A percentile compares a stretch with the other conserved stretches of the same genome.
These are phyloP conservation scores for Toxostoma redivivum DNA, from an alignment of 2,113 vertebrate species.

Conservation along the genomic window DNA sequence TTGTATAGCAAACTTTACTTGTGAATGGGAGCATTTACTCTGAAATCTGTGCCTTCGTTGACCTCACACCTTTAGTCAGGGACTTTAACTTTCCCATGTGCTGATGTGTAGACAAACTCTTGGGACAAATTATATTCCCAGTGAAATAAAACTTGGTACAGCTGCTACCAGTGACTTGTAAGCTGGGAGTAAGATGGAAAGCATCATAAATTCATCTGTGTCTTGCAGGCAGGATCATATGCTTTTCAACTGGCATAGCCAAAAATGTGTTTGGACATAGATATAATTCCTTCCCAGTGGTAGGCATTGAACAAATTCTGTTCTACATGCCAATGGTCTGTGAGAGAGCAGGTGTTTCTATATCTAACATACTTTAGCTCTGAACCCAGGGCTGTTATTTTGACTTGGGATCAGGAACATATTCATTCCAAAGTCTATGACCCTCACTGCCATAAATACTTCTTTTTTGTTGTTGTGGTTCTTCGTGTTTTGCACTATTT, in stretches of 20 bases:
- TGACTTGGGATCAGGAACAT: conserved; percentile 10
- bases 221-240: conserved; percentile 39
- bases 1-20: background rate
- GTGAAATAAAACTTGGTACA: background rate
- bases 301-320: conserved; percentile 48
- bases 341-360: conserved; percentile 48
- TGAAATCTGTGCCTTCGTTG: background rate
- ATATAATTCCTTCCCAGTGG: conserved; percentile 55
- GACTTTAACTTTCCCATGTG: background rate
- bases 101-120: background rate
- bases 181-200: conserved; percentile 33
- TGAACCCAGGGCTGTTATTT: conserved; percentile 24
- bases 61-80: background rate
- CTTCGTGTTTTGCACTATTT: background rate
- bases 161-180: conserved; percentile 1
- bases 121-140: background rate
- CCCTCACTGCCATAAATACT: conserved; percentile 14
- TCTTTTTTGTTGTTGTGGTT: background rate
- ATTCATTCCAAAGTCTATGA: conserved; percentile 13
- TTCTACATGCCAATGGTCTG: conserved; percentile 20
- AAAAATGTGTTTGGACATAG: conserved; percentile 56
- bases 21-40: background rate
- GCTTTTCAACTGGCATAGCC: conserved; percentile 50
- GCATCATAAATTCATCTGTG: conserved; percentile 22
- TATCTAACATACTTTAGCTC: conserved; percentile 12